Evolutionary conservation across 2,888 invertebrate genomes (phyloP).

Genomic region (Adela reaumurella): DNA sequence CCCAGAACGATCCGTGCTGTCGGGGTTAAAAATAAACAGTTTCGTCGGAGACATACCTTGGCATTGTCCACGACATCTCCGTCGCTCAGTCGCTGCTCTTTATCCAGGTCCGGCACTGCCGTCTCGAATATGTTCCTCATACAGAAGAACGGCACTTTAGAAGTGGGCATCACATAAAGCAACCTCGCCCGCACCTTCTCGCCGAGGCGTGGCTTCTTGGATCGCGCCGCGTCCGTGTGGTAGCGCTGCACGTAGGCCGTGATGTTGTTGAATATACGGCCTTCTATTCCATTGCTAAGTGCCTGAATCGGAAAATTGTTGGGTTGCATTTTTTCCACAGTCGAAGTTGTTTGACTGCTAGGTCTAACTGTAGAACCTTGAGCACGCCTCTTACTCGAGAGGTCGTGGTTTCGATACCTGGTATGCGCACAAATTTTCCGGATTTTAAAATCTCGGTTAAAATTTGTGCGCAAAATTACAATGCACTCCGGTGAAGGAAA

Average conservation of each 20-base stretch:
- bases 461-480: too few species aligned
- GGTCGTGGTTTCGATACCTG: too few species aligned
- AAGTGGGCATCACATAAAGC: conserved; percentile 64
- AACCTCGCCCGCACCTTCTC: conserved; percentile 58
- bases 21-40: too few species aligned
- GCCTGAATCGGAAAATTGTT: too few species aligned
- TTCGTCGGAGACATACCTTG: conserved; percentile 25
- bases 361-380: too few species aligned
- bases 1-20: too few species aligned
- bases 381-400: too few species aligned
- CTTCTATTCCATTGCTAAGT: conserved; percentile 51
- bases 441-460: too few species aligned
- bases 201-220: conserved; percentile 38
- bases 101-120: conserved; percentile 24
- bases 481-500: too few species aligned
- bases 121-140: conserved; percentile 36
- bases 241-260: conserved; percentile 52
- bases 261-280: conserved; percentile 41
- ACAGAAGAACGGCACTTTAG: conserved; percentile 65
- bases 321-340: too few species aligned
- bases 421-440: too few species aligned
- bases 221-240: conserved; percentile 36
- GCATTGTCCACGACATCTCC: conserved; percentile 61
- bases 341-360: too few species aligned
- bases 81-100: conserved; percentile 33